Conservation (phyloP, 1,140 invertebrate species). For the Aleiodes sp. region DNA sequence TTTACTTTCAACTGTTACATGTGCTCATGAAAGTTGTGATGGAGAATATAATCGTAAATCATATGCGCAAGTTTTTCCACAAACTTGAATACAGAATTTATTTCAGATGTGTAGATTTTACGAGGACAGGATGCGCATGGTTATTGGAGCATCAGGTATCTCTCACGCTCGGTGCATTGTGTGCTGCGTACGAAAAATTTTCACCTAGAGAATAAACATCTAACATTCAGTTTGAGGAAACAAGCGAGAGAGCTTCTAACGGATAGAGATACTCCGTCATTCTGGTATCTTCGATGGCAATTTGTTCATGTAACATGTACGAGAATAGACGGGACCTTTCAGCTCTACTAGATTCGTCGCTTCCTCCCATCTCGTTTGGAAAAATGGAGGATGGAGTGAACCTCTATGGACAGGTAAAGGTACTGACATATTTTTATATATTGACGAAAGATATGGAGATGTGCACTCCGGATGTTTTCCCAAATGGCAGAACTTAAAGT, state of each 20-base stretch:
- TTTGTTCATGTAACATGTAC: constrained; percentile 16
- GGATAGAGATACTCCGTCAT: not conserved
- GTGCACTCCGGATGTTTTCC: constrained; percentile 7
- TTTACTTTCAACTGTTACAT: not conserved
- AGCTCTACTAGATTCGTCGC: not conserved
- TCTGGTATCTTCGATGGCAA: not conserved
- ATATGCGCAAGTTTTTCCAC: no score
- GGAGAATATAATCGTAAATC: no score
- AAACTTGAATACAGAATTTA: no score
- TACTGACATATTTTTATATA: constrained; percentile 15
- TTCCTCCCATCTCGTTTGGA: no score
- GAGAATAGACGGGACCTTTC: not conserved
- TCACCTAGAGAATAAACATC: not conserved
- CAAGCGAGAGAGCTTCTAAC: not conserved
- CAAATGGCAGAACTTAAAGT: not conserved
- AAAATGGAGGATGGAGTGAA: not conserved
- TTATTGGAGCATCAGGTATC: no score
- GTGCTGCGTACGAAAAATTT: not conserved
- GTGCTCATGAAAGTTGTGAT: not conserved
- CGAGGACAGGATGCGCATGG: no score
- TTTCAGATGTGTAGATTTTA: no score
- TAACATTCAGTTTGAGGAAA: not conserved
- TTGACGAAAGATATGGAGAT: constrained; percentile 9
- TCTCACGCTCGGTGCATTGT: not conserved
- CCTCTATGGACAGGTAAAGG: not conserved